Evolutionary conservation across 2,888 invertebrate genomes (phyloP), one percentile per base, ranked within the genome.

Genomic region (Ceramica pisi): DNA sequence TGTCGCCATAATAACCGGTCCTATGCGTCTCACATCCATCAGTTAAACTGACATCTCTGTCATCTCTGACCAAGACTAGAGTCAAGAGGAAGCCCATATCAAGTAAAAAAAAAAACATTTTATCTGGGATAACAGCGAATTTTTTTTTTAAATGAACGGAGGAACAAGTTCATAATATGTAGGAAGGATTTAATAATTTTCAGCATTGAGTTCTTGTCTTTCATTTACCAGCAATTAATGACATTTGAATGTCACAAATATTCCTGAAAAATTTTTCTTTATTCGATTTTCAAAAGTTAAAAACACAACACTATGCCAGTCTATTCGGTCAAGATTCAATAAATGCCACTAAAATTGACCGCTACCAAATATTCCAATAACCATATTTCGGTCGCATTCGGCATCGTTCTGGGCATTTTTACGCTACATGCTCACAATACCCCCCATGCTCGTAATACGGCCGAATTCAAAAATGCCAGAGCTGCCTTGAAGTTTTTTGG

Each of bases 261-360:
- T 7, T 12, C 6, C 23, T 31, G 5, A 31, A 31, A 6, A 21
- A 0, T 53, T 55, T 46, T 44, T 26, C 4, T 46, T 57, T 9
- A 14, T 14, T 53, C 1, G 7, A 1, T 48, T 41, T 23, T n/a
- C 23, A 51, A 41, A 62, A 0, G 48, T 1, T 7, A 48, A 38
- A 62, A 50, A 8, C 21, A 53, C n/a, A 51, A 46, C 19, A 62
- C n/a, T n/a, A 46, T 6, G 10, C 41, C 16, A 4, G 2, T 55
- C 26, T 31, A 26, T 12, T 31, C 23, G 48, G 38, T 75, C 57
- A 51, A 63, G 62, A 67, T 75, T 67, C 53, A 75, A 67, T 80
- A 80, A 75, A 80, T 74, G 57, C 80, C 80, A 78, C 46, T 53
- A 55, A 38, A 59, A 75, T 59, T 67, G 62, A 67, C 77, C 62